A percentile compares a stretch with the other conserved stretches of the same genome.
These are phyloP conservation scores for Furcifer pardalis DNA, from an alignment of 2,797 vertebrate species.

Conservation along the genomic window DNA sequence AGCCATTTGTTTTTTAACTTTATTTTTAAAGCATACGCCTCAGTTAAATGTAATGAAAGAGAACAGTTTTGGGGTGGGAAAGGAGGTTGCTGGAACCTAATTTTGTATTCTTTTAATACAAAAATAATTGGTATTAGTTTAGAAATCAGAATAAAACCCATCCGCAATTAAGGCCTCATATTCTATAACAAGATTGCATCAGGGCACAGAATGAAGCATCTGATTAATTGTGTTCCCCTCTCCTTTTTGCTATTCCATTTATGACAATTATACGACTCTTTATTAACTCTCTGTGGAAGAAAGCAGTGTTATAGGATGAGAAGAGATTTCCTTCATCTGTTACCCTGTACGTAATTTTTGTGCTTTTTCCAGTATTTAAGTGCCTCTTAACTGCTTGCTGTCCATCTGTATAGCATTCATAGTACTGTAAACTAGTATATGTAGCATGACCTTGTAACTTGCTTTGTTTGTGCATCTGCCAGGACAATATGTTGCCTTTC, in stretches of 20 bases:
- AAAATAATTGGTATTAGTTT: slow-evolving; percentile 50
- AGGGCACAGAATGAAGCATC: slow-evolving; percentile 65
- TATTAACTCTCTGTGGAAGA: slow-evolving; percentile 71
- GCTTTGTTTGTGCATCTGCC: slow-evolving; percentile 84
- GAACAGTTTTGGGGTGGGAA: slow-evolving; percentile 41
- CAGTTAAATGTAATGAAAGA: slow-evolving; percentile 59
- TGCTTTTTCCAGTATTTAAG: slow-evolving; percentile 74
- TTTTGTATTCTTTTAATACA: slow-evolving; percentile 58
- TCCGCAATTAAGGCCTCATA: slow-evolving; percentile 51
- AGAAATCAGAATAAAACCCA: slow-evolving; percentile 67
- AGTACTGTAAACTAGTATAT: slow-evolving; percentile 76
- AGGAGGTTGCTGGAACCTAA: slow-evolving; percentile 64
- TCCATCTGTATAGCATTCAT: slow-evolving; percentile 75
- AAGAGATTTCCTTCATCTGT: slow-evolving; percentile 68
- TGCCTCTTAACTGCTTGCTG: slow-evolving; percentile 75
- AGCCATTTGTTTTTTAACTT: slow-evolving; percentile 59
- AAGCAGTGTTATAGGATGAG: slow-evolving; percentile 68
- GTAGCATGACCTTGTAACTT: slow-evolving; percentile 79
- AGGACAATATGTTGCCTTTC: slow-evolving; percentile 81
- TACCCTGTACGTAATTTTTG: slow-evolving; percentile 75
- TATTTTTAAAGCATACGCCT: slow-evolving; percentile 48
- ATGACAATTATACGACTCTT: slow-evolving; percentile 72
- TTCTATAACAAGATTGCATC: slow-evolving; percentile 69
- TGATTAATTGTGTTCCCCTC: slow-evolving; percentile 53
- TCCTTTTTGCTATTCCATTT: slow-evolving; percentile 69